Percentiles rank a stretch among this genome's conserved stretches.
phyloP scores from a whole-genome alignment of 1,140 invertebrate genomes.

The Heliothis subflexa region DNA sequence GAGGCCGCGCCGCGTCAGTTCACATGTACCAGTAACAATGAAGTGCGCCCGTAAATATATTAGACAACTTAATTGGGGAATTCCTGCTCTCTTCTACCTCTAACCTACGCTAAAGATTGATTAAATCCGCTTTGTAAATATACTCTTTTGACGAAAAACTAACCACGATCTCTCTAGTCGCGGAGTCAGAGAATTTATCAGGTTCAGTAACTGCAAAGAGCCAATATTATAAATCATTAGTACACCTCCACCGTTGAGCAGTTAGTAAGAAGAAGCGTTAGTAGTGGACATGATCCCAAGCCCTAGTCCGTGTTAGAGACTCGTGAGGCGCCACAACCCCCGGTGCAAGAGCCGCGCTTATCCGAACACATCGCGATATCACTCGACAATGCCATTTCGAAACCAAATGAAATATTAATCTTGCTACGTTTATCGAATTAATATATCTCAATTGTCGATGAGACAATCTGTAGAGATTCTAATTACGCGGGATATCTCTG shows the following conservation, averaged over 20 bases:
- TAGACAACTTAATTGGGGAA: conserved; percentile 38
- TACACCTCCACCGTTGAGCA: conserved; percentile 53
- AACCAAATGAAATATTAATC: conserved; percentile 69
- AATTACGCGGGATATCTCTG: conserved; percentile 67
- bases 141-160: conserved; percentile 21
- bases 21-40: conserved; percentile 46
- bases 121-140: conserved; percentile 19
- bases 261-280: conserved; percentile 60
- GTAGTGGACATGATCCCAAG: conserved; percentile 57
- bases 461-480: conserved; percentile 71
- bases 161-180: conserved; percentile 26
- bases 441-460: conserved; percentile 73
- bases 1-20: conserved; percentile 60
- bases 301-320: conserved; percentile 57
- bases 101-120: conserved; percentile 9
- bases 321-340: conserved; percentile 71
- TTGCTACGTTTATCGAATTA: conserved; percentile 68
- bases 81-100: conserved; percentile 23
- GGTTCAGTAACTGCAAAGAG: conserved; percentile 48
- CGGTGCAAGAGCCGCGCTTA: conserved; percentile 73
- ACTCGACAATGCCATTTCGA: conserved; percentile 62
- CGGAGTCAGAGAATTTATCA: conserved; percentile 15
- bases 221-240: conserved; percentile 48
- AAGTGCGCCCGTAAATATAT: conserved; percentile 32
- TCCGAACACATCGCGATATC: conserved; percentile 74